A percentile compares a stretch with the other conserved stretches of the same genome.
These are phyloP conservation scores for Brotula barbata DNA, from an alignment of 2,797 vertebrate genomes.

Conservation along the genomic window DNA sequence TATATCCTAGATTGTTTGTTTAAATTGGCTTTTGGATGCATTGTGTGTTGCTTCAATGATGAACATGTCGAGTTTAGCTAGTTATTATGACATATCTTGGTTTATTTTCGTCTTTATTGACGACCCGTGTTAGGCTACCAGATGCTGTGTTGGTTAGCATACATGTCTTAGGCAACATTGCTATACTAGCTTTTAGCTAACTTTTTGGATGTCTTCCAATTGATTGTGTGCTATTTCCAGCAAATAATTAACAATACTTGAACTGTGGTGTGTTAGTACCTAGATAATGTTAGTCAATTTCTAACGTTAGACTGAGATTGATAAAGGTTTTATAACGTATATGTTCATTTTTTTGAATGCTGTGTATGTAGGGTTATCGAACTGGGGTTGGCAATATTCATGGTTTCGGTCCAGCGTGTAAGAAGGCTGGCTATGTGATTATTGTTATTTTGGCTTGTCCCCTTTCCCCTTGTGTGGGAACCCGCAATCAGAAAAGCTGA, in stretches of 20 bases:
- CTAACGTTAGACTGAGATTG: not conserved
- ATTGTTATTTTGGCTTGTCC: slow-evolving; percentile 25
- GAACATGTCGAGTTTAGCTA: slow-evolving; percentile 41
- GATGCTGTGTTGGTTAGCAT: slow-evolving; percentile 53
- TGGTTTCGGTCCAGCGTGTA: slow-evolving; percentile 44
- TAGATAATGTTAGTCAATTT: not conserved
- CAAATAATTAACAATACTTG: not conserved
- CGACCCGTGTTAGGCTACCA: slow-evolving; percentile 42
- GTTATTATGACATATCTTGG: not conserved
- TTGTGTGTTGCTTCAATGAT: not conserved
- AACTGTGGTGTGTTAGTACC: not conserved
- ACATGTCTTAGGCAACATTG: slow-evolving; percentile 50
- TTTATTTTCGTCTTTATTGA: slow-evolving; percentile 24
- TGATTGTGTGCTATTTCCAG: slow-evolving; percentile 50
- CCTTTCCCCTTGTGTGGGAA: slow-evolving; percentile 28
- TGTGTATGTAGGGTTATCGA: slow-evolving; percentile 35
- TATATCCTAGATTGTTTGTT: slow-evolving; percentile 1
- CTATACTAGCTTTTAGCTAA: slow-evolving; percentile 61
- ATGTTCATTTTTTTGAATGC: not conserved
- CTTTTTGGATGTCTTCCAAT: slow-evolving; percentile 66
- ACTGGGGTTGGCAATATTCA: slow-evolving; percentile 34
- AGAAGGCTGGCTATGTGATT: slow-evolving; percentile 42
- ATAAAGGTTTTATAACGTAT: not conserved
- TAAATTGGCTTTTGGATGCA: slow-evolving; percentile 1
- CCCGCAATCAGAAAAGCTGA: slow-evolving; percentile 55